Base-by-base conservation (phyloP, 1,140 invertebrate species). In the Caerostris extrusa region DNA sequence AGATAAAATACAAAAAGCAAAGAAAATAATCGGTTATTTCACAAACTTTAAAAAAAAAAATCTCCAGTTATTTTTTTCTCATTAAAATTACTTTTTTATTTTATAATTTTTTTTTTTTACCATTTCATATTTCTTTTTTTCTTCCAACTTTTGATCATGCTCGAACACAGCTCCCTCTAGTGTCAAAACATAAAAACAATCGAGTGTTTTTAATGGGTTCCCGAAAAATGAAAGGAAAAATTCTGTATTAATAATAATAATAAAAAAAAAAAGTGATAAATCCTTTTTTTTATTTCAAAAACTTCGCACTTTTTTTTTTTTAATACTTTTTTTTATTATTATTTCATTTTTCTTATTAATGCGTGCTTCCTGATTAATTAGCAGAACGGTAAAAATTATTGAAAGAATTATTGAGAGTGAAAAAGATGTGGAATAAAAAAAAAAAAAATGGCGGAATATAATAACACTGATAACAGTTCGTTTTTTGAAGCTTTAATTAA, bases 401-500 rank as follows among this genome's bases (percentile, higher is more conserved):
- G 82, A 58, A 85, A 85, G 82, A 58, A 85, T 58, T 85, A 58
- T 85, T 56, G 57, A 85, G n/a, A 85, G 82, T n/a, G 55, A 19
- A 85, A 85, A 83, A 8, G n/a, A 57, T n/a, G 50, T 64, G 71
- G 12, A 58, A 85, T 8, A 85, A 19, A n/a, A 56, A 55, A 55
- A 58, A 64, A 55, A 57, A 85, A 58, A 34, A 77, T 50, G 12
- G 14, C 14, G 14, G 50, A 57, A 56, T 58, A 85, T 85, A 85
- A 85, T 85, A 85, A 58, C 57, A 85, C 82, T 58, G 82, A 85
- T 85, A 85, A 85, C 82, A 85, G 82, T 85, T 19, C 82, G 57
- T 85, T 85, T n/a, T 85, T 85, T 85, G 82, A 85, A 85, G 82
- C 82, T 85, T 85, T 85, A 85, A 85, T 85, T 85, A 85, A 85